Conservation (phyloP, 2,113 vertebrate species). For the Trichomycterus rosablanca region DNA sequence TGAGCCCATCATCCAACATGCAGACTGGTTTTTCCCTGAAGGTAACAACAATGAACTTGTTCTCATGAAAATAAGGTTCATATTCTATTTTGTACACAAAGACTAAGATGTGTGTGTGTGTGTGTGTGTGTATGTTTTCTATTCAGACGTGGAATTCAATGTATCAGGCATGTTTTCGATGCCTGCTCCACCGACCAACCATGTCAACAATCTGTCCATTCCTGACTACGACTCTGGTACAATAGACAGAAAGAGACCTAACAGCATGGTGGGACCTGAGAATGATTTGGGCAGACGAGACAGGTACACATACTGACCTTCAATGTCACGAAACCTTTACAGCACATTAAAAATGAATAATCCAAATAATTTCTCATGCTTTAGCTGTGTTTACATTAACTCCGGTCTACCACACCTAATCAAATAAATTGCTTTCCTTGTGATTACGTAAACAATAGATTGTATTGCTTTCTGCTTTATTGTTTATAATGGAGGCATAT, state of each 20-base stretch:
- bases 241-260: conserved; percentile 86
- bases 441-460: neutral
- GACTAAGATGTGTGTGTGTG: neutral
- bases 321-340: too few species aligned
- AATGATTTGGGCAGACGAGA: conserved; percentile 83
- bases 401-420: too few species aligned
- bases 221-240: conserved; percentile 75
- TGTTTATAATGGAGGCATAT: neutral
- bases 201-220: conserved; percentile 72
- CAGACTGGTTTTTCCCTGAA: conserved; percentile 97
- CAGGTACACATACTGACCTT: conserved; percentile 67
- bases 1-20: conserved; percentile 94
- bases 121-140: conserved; percentile 7
- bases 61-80: neutral
- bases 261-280: conserved; percentile 86
- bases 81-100: neutral
- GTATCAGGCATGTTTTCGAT: conserved; percentile 91
- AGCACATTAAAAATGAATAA: too few species aligned
- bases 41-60: conserved; percentile 61
- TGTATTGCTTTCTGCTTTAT: conserved; percentile 3
- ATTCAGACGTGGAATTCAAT: conserved; percentile 91
- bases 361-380: too few species aligned
- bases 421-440: too few species aligned
- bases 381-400: too few species aligned
- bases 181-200: conserved; percentile 76